phyloP scores from a whole-genome alignment of 2,113 vertebrate species.

The Pseudopodoces humilis region DNA sequence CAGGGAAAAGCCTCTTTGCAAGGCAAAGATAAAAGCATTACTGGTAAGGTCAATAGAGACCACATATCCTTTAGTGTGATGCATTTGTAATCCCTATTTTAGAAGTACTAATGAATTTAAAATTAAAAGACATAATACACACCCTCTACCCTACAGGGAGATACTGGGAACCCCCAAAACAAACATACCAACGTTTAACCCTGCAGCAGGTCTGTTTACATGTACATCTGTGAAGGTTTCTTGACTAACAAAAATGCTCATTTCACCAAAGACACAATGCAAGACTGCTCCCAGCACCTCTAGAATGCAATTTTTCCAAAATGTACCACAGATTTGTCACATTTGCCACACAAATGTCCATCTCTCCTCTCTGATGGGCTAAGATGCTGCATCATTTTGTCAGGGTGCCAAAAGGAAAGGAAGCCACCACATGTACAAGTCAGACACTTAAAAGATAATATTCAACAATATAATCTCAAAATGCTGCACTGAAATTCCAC shows the following conservation, averaged over 20 bases:
- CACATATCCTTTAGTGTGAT: neutral
- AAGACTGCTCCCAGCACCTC: neutral
- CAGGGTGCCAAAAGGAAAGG: neutral
- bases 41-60: neutral
- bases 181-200: accelerated
- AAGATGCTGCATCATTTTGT: neutral
- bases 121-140: neutral
- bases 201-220: neutral
- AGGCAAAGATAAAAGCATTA: neutral
- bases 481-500: neutral
- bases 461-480: neutral
- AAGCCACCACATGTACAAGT: neutral
- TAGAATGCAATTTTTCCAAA: neutral
- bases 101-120: neutral
- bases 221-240: neutral
- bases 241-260: neutral
- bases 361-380: neutral
- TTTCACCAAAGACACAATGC: neutral
- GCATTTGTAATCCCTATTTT: neutral
- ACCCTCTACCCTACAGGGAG: neutral
- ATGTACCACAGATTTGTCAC: neutral
- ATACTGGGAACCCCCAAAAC: neutral
- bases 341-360: neutral
- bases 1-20: neutral
- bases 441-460: neutral